Percentiles rank a stretch among this genome's conserved stretches.
phyloP scores from a whole-genome alignment of 2,888 invertebrate genomes.

The Imbricaverruca yamaguchii region DNA sequence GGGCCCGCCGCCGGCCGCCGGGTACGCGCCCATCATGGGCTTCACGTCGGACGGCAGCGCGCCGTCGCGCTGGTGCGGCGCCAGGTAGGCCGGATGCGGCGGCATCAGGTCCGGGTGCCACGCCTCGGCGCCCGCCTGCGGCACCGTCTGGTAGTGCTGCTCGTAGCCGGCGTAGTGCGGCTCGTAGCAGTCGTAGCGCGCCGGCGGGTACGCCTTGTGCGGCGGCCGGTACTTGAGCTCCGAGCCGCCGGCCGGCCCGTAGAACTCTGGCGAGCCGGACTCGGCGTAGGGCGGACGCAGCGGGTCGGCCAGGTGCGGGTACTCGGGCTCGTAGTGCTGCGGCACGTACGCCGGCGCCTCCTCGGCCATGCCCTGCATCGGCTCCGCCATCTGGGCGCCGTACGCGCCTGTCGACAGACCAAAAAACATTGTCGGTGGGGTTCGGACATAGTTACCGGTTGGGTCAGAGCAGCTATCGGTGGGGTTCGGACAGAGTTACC shows the following conservation, averaged over 20 bases:
- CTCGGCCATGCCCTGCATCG: conserved; percentile 16
- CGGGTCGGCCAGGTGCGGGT: conserved; percentile 51
- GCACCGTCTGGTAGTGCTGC: conserved; percentile 64
- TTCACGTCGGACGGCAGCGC: conserved; percentile 33
- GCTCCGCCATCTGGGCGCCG: conserved; percentile 17
- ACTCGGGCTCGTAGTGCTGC: conserved; percentile 50
- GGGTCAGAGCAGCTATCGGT: not conserved
- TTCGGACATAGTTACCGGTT: not conserved
- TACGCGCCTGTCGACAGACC: not conserved
- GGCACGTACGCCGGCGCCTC: conserved; percentile 39
- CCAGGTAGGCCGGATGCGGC: conserved; percentile 46
- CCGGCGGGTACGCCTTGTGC: conserved; percentile 47
- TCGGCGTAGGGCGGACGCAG: conserved; percentile 48
- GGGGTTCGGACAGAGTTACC: not conserved
- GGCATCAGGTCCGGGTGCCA: conserved; percentile 46
- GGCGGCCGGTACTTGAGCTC: conserved; percentile 63
- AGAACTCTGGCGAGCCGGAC: conserved; percentile 66
- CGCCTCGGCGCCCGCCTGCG: conserved; percentile 45
- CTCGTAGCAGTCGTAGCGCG: conserved; percentile 28
- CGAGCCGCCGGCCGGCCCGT: conserved; percentile 44
- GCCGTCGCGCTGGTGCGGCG: conserved; percentile 36
- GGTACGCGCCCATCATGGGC: conserved; percentile 49
- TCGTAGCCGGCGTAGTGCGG: conserved; percentile 29
- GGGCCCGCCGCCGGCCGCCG: conserved; percentile 47
- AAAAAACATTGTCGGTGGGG: no score